Evolutionary conservation across 2,797 vertebrate species (phyloP).

Genomic region (Argentina silus): DNA sequence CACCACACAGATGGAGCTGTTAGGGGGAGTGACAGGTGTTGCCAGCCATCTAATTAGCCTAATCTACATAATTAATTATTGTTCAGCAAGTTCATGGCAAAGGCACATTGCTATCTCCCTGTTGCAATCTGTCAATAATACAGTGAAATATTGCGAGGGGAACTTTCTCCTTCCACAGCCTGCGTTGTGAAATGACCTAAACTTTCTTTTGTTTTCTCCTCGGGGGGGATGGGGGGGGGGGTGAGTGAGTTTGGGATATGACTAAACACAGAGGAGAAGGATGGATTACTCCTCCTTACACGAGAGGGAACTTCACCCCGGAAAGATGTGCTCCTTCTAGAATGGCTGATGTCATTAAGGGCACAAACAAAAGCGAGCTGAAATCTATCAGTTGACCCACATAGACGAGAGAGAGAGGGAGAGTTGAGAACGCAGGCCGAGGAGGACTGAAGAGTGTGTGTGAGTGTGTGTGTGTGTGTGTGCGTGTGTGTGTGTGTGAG

Average conservation of each 20-base stretch:
- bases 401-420: slow-evolving; percentile 19
- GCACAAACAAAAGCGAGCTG: slow-evolving; percentile 26
- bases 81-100: background rate
- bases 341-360: slow-evolving; percentile 15
- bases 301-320: no score
- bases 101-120: background rate
- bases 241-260: no score
- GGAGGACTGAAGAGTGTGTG: slow-evolving; percentile 1
- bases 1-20: background rate
- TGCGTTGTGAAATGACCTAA: background rate
- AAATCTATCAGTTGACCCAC: slow-evolving; percentile 20
- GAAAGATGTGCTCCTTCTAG: no score
- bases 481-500: no score
- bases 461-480: background rate
- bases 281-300: no score
- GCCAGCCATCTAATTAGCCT: slow-evolving; percentile 7
- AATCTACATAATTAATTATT: slow-evolving; percentile 19
- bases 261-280: no score
- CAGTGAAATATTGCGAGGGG: background rate
- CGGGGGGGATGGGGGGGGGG: no score
- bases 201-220: no score
- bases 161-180: background rate
- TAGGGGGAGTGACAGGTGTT: slow-evolving; percentile 7
- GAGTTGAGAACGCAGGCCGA: background rate
- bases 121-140: background rate